Conservation (phyloP, 2,888 invertebrate genomes). For the Macaria liturata region DNA sequence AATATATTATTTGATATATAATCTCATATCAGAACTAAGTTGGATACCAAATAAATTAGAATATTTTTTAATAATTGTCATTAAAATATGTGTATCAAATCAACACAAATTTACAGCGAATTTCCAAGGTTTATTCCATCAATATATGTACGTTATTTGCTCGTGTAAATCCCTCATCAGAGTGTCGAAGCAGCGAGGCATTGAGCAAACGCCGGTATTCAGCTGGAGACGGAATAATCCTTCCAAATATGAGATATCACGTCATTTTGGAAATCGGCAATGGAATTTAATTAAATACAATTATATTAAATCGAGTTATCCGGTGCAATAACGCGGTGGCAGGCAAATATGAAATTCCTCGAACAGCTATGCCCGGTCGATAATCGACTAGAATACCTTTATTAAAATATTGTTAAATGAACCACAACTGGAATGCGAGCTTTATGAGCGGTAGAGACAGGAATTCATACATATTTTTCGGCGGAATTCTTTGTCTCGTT, state of each 20-base stretch:
- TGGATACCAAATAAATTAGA: no score
- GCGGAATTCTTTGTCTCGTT: background rate
- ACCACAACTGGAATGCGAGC: background rate
- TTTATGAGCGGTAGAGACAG: background rate
- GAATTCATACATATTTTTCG: background rate
- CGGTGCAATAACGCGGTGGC: slow-evolving; percentile 32
- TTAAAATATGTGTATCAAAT: no score
- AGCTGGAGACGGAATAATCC: slow-evolving; percentile 2
- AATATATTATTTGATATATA: no score
- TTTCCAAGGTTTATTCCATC: no score
- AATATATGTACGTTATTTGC: no score
- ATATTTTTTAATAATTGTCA: no score
- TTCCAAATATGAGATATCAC: slow-evolving; percentile 23
- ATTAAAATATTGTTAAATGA: slow-evolving; percentile 14
- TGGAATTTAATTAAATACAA: slow-evolving; percentile 60
- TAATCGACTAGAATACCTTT: slow-evolving; percentile 14
- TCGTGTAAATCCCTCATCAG: background rate
- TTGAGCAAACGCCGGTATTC: background rate
- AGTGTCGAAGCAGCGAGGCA: background rate
- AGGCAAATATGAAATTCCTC: slow-evolving; percentile 53
- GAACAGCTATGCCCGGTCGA: slow-evolving; percentile 10
- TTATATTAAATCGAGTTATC: slow-evolving; percentile 41
- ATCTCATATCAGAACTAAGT: no score
- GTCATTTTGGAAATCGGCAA: slow-evolving; percentile 36
- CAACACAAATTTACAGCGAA: no score